These are phyloP conservation scores for Crenichthys baileyi DNA, from an alignment of 2,797 vertebrate genomes.

Conservation along the genomic window DNA sequence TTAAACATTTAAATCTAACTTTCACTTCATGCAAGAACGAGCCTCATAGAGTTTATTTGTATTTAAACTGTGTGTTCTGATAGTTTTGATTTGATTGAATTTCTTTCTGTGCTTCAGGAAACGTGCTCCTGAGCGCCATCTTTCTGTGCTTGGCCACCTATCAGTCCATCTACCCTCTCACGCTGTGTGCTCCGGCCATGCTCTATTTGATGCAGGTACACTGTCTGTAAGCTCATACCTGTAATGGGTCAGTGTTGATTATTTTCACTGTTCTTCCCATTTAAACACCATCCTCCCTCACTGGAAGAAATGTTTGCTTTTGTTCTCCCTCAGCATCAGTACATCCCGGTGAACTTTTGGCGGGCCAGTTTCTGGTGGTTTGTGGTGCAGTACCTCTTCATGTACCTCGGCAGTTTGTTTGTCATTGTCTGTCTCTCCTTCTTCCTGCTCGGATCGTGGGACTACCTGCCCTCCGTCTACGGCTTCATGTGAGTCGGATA, in stretches of 20 bases:
- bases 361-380: constrained; percentile 91
- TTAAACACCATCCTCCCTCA: too few relatives aligned
- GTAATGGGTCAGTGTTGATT: too few relatives aligned
- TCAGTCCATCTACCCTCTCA: constrained; percentile 95
- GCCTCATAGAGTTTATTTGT: not conserved
- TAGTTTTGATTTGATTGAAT: not conserved
- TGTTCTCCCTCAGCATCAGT: constrained; percentile 83
- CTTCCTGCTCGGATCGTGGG: constrained; percentile 96
- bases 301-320: not conserved
- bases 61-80: not conserved
- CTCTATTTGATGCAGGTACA: constrained; percentile 92
- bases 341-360: constrained; percentile 88
- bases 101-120: constrained; percentile 79
- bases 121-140: constrained; percentile 91
- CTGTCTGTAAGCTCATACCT: not conserved
- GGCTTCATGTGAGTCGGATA: constrained; percentile 92
- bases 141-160: constrained; percentile 95
- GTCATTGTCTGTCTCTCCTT: constrained; percentile 93
- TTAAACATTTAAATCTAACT: too few relatives aligned
- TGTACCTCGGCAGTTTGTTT: constrained; percentile 91
- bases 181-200: constrained; percentile 90
- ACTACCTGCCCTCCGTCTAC: constrained; percentile 94
- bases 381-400: constrained; percentile 86
- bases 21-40: too few relatives aligned
- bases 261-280: too few relatives aligned